These are phyloP conservation scores for Erethizon dorsatum DNA, from an alignment of 2,797 vertebrate species.

Conservation along the genomic window DNA sequence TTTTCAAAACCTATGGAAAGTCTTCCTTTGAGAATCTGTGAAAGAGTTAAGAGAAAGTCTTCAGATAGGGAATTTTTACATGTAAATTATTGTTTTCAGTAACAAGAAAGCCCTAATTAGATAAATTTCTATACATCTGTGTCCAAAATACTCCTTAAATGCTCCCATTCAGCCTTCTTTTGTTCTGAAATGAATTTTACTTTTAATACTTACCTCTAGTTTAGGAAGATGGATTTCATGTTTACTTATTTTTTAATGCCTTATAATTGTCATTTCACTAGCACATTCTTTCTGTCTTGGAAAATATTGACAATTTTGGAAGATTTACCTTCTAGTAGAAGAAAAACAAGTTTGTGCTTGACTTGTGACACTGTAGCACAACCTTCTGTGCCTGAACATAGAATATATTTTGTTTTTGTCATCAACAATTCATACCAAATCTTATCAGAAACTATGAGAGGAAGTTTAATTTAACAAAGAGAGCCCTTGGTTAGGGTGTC, in stretches of 20 bases:
- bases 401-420: not conserved
- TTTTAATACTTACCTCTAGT: not conserved
- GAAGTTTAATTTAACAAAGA: not conserved
- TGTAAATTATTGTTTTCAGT: not conserved
- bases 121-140: not conserved
- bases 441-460: not conserved
- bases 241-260: not conserved
- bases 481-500: not conserved
- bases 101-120: not conserved
- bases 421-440: not conserved
- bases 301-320: not conserved
- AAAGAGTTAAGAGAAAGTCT: not conserved
- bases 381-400: not conserved
- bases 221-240: not conserved
- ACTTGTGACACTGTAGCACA: not conserved
- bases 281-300: not conserved
- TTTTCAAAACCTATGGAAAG: not conserved
- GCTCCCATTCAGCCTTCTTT: not conserved
- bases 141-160: not conserved
- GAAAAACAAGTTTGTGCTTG: constrained; percentile 6
- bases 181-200: constrained; percentile 26
- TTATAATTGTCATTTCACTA: not conserved
- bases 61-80: not conserved
- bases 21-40: not conserved
- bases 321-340: not conserved